Evolutionary conservation across 2,113 vertebrate genomes (phyloP), one percentile per base, ranked within the genome.

Genomic region (Atlantisia rogersi): DNA sequence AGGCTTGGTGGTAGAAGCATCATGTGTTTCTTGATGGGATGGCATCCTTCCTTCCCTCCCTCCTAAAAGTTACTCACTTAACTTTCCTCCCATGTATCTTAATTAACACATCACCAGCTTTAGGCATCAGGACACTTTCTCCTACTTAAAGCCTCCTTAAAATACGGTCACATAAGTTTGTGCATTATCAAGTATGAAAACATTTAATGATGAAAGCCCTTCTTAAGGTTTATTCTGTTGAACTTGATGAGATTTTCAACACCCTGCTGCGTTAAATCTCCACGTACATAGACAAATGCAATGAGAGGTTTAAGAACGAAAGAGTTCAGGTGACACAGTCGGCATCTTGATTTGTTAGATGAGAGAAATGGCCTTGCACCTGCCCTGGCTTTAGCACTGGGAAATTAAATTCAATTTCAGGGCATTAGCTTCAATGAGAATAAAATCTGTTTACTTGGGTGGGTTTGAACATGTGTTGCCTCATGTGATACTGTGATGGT

Each of bases 381-480:
- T 88, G 88, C 92, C 73, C 73, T 56, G 80, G 32, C 48, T 75
- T 86, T 44, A 91, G 69, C 90, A 40, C 59, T 31, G 37, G 3
- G 8, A 95, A 79, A 80, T 89, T 80, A 94, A 88, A 77, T 88
- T 39, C 42, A 75, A 56, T 78, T 83, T 64, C 18, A 11, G 86
- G 65, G 86, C 91, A 86, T 78, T 79, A 75, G 68, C 56, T 52
- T 56, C 73, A 95, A 71, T 18, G 73, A 64, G 95, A 86, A 97
- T 81, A 94, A 75, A 95, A 87, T 39, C 10, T 56, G 24, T 94
- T 97, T 97, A 75, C 86, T 86, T 39, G 81, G 75, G 44, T 40
- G 50, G 46, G 80, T 75, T 78, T 78, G 88, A 92, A 88, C 88
- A 68, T 17, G 86, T 56, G 64, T 52, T 56, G 52, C 64, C 26